These are phyloP conservation scores for Phyllotis vaccarum DNA, from an alignment of 2,797 vertebrate genomes.

Conservation along the genomic window DNA sequence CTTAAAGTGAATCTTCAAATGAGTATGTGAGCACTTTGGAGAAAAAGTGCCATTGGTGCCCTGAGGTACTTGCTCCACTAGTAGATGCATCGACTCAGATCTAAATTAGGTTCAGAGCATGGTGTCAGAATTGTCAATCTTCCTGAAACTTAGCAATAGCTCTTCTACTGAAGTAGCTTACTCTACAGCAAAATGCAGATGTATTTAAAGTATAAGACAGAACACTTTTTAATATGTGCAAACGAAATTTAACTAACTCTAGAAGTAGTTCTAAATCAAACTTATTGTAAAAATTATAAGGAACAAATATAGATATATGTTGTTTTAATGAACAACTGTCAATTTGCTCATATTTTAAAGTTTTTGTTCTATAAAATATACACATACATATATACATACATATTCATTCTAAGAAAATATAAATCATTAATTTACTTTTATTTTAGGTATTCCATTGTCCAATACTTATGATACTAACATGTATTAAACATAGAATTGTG, in stretches of 20 bases:
- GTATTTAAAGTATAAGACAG: background rate
- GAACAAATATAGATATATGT: background rate
- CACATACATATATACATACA: background rate
- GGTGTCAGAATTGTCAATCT: constrained; percentile 39
- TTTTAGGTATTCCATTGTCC: background rate
- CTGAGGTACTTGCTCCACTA: background rate
- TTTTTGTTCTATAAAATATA: background rate
- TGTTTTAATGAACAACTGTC: background rate
- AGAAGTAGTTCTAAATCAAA: constrained; percentile 19
- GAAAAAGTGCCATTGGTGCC: constrained; percentile 32
- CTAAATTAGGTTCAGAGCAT: constrained; percentile 41
- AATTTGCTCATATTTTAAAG: background rate
- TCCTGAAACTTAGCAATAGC: constrained; percentile 5
- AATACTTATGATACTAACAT: constrained; percentile 1
- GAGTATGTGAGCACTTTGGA: background rate
- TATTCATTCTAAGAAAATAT: background rate
- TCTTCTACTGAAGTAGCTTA: background rate
- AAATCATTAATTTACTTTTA: background rate
- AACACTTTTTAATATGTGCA: constrained; percentile 10
- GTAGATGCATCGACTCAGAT: constrained; percentile 53
- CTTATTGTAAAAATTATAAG: constrained; percentile 40
- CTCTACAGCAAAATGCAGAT: background rate
- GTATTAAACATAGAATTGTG: background rate
- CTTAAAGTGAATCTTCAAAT: constrained; percentile 7
- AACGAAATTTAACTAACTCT: background rate